phyloP scores from a whole-genome alignment of 2,888 invertebrate species.

The Zygothrica quintamaculata region DNA sequence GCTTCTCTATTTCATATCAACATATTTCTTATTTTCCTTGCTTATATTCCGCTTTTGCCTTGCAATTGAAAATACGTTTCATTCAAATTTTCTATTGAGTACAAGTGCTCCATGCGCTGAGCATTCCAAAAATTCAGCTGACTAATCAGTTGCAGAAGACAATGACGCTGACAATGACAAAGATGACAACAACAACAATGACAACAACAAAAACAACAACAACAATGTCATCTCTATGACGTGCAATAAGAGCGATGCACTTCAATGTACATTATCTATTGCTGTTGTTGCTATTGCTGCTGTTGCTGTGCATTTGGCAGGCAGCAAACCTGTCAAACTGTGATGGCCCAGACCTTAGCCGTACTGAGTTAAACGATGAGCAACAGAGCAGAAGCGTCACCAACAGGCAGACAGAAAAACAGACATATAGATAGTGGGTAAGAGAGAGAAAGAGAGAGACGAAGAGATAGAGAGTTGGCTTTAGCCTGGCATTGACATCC shows the following conservation, averaged over 20 bases:
- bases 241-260: conserved; percentile 31
- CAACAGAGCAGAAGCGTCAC: conserved; percentile 1
- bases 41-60: neutral
- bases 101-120: conserved; percentile 10
- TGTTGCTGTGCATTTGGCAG: conserved; percentile 49
- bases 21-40: conserved; percentile 3
- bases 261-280: conserved; percentile 59
- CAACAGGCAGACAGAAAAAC: conserved; percentile 5
- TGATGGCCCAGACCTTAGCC: conserved; percentile 23
- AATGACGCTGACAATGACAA: conserved; percentile 35
- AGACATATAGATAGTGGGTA: no score
- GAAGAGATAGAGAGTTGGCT: conserved; percentile 3
- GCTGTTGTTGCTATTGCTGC: conserved; percentile 28
- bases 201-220: conserved; percentile 13
- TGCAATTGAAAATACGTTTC: neutral
- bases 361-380: neutral
- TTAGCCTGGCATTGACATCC: conserved; percentile 40
- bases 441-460: neutral
- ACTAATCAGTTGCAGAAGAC: conserved; percentile 65
- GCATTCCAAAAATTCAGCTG: conserved; percentile 56
- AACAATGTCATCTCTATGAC: no score
- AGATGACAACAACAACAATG: conserved; percentile 31
- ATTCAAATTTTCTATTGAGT: conserved; percentile 11
- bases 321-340: conserved; percentile 50
- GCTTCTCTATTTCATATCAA: neutral